A percentile compares a stretch with the other conserved stretches of the same genome.
phyloP scores from a whole-genome alignment of 2,113 vertebrate genomes.

The Pterophyllum scalare region DNA sequence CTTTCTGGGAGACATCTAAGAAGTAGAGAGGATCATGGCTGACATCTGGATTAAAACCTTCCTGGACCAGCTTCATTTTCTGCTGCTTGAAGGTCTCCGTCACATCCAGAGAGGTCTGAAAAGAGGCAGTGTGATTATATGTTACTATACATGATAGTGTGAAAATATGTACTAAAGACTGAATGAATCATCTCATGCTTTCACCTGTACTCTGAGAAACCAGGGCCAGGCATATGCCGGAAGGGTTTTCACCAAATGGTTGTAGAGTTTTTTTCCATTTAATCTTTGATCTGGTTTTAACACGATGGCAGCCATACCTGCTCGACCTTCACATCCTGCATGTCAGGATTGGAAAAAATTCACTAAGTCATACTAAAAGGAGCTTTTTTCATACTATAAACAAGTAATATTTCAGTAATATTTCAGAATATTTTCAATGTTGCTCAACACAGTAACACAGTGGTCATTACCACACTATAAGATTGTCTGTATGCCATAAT shows the following conservation, averaged over 20 bases:
- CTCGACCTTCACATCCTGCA: conserved; percentile 87
- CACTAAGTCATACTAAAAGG: no score
- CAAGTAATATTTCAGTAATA: no score
- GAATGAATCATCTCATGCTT: neutral
- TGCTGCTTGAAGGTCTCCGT: conserved; percentile 90
- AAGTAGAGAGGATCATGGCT: conserved; percentile 80
- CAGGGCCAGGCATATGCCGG: conserved; percentile 79
- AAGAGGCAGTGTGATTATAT: neutral
- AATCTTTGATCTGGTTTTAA: conserved; percentile 74
- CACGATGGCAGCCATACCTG: conserved; percentile 87
- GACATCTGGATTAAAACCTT: conserved; percentile 79
- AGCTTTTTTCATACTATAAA: no score
- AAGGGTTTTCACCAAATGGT: conserved; percentile 77
- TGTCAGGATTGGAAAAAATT: neutral
- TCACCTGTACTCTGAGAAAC: conserved; percentile 77
- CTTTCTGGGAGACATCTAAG: conserved; percentile 73
- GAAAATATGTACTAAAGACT: neutral
- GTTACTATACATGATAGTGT: no score
- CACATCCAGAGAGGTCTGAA: conserved; percentile 80
- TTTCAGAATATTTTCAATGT: no score
- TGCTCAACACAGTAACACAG: no score
- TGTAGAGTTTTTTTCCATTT: conserved; percentile 75
- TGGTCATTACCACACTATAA: no score
- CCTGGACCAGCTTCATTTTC: conserved; percentile 81
- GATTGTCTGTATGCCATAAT: no score